Evolutionary conservation across 2,888 invertebrate genomes (phyloP), one percentile per base, ranked within the genome.

Genomic region (Automeris io): DNA sequence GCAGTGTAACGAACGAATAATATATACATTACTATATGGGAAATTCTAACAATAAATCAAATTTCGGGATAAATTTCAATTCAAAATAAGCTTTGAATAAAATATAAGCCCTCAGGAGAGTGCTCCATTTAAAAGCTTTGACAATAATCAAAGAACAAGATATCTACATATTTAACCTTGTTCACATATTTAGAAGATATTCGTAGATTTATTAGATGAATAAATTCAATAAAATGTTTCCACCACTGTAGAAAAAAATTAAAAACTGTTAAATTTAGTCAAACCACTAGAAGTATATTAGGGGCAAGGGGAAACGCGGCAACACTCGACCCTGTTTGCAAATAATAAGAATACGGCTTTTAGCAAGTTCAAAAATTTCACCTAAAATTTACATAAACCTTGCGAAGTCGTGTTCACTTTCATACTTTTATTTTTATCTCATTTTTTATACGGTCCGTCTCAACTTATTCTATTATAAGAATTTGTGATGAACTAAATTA

Each of bases 311-410:
- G 63, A 72, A 68, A 66, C 70, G 67, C 64, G 61, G 68, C 65
- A 64, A 61, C 59, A 54, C 52, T 51, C 59, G 55, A 57, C 69
- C 61, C 64, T 54, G 73, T 78, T 80, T 63, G 63, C 67, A 77
- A 79, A 78, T 75, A 78, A 80, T 75, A 80, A 77, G 74, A 75
- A 72, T 59, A 71, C 72, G 72, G 68, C 70, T 64, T n/a, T 73
- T 65, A 66, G 69, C 51, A 76, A 82, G 73, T 79, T 74, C 66
- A 77, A 80, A 78, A 78, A 72, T 48, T 67, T 70, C 66, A 61
- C 73, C 71, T 72, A 61, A 75, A 78, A 83, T 85, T 83, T 76
- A 64, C 83, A 81, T 85, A 83, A 81, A 77, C 76, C 78, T 75
- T 61, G 65, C 61, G 60, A 51, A 62, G 65, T 63, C 61, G 58